Percentiles rank a stretch among this genome's conserved stretches.
Evolutionary conservation across 2,113 vertebrate genomes (phyloP).

Genomic region (Hypanus sabinus): DNA sequence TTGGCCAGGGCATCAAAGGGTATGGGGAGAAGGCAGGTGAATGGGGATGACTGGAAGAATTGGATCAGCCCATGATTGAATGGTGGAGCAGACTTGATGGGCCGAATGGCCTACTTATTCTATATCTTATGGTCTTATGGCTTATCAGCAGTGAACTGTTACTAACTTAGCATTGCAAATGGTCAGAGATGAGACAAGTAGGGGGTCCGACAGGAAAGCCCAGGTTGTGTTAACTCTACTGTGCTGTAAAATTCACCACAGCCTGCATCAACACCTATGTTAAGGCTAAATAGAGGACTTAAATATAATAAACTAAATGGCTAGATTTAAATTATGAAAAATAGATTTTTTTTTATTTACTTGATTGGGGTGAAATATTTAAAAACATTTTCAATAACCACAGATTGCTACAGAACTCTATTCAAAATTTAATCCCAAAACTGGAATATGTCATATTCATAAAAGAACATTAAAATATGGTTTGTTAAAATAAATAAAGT

Average conservation of each 20-base stretch:
- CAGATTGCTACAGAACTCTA: not conserved
- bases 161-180: not conserved
- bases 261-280: not conserved
- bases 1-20: no score
- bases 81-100: no score
- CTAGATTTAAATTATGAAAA: constrained; percentile 20
- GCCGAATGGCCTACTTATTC: no score
- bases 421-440: constrained; percentile 11
- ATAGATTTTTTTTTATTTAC: not conserved
- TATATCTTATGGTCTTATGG: no score
- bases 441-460: not conserved
- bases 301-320: not conserved
- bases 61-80: no score
- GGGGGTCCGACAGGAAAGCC: not conserved
- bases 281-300: not conserved
- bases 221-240: not conserved
- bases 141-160: not conserved
- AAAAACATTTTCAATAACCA: not conserved
- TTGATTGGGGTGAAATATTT: not conserved
- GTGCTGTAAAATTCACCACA: not conserved
- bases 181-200: not conserved
- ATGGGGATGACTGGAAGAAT: no score
- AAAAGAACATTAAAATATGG: constrained; percentile 8
- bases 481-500: not conserved
- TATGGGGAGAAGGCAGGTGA: no score